Base-by-base conservation (phyloP, 1,140 invertebrate species). In the Lanistes nyassanus region DNA sequence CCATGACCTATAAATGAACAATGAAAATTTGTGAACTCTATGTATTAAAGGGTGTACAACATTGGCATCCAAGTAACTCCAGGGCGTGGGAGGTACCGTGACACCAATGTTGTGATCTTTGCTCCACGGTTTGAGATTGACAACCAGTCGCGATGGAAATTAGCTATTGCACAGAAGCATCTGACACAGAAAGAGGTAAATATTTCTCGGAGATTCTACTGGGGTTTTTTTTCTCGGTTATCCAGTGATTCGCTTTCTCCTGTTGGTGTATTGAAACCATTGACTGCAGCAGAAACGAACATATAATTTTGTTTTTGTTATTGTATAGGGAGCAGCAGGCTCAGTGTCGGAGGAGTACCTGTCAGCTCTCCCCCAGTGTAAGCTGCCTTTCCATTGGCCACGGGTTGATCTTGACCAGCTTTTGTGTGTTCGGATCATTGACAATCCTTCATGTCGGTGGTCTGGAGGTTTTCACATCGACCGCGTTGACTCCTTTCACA, bases 351-450 rank as follows among this genome's bases (percentile, higher is more conserved):
- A 56, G 47, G 80, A 83, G 39, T 81, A 83, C 90, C 79, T 96
- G 84, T 92, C 92, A 76, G 94, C 96, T 1, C 93, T 96, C 76
- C 93, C 96, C 4, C 94, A 94, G 76, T 97, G 95, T 87, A 94
- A 94, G 86, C 93, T 98, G 87, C 94, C 97, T 21, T 99, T 96
- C 89, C 97, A 98, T 90, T 98, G 97, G 97, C 94, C 96, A 47
- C 92, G 96, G 77, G 91, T 94, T 80, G 96, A 98, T 83, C 93
- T 94, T 79, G 95, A 97, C 82, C 94, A 95, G 84, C 89, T 98
- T 64, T 90, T 99, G 1, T 98, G 97, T 89, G 92, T 98, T 0
- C 91, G 94, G 39, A 91, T 97, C 55, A 88, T 94, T 66, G 36
- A 93, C 72, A 78, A 82, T 55, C 74, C 78, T n/a, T 51, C 74